Evolutionary conservation across 2,888 invertebrate genomes (phyloP).

Genomic region (Drosophila histrio): DNA sequence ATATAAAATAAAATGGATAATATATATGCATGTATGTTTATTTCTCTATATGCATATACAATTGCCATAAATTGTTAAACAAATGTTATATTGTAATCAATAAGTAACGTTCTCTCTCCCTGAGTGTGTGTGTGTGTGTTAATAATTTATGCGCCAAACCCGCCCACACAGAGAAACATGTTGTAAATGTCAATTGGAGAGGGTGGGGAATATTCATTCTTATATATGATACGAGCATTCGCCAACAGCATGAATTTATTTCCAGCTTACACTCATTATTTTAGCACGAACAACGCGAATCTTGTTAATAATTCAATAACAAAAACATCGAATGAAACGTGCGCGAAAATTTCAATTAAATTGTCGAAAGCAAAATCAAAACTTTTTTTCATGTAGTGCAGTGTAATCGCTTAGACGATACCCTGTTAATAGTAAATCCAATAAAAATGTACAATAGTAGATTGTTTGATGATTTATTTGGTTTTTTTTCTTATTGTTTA

Average conservation of each 20-base stretch:
- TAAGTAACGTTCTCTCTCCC: constrained; percentile 42
- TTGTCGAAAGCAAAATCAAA: constrained; percentile 43
- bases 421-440: constrained; percentile 1
- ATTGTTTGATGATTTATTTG: neutral
- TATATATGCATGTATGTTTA: constrained; percentile 8
- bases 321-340: constrained; percentile 47
- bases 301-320: constrained; percentile 66
- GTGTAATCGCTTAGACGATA: neutral
- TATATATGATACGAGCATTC: constrained; percentile 23
- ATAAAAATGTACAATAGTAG: too few relatives aligned
- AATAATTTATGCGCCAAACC: constrained; percentile 67
- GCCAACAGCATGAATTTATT: constrained; percentile 60
- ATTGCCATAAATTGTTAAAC: constrained; percentile 74
- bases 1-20: constrained; percentile 15
- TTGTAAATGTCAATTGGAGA: constrained; percentile 65
- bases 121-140: constrained; percentile 21
- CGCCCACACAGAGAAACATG: constrained; percentile 57
- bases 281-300: constrained; percentile 61
- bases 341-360: constrained; percentile 56
- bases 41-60: constrained; percentile 25
- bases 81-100: constrained; percentile 74
- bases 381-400: constrained; percentile 6
- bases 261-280: constrained; percentile 65
- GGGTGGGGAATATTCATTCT: constrained; percentile 17
- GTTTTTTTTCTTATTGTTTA: neutral